Evolutionary conservation across 2,888 invertebrate species (phyloP), one percentile per base, ranked within the genome.

Genomic region (Exocentrus adspersus): DNA sequence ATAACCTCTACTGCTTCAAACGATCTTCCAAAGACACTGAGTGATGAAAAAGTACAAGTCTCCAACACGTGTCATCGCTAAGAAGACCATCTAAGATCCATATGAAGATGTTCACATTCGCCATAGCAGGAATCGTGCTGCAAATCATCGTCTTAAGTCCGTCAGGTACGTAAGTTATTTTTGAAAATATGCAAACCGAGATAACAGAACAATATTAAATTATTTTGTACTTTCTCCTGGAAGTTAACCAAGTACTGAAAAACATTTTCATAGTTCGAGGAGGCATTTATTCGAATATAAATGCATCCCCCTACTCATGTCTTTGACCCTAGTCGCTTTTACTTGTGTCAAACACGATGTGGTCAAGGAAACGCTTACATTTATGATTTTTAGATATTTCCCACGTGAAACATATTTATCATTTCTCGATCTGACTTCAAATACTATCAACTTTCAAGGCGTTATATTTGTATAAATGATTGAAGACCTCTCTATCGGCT

Each of bases 41-140:
- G 69, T 65, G 63, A 69, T 70, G 70, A 66, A 62, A 57, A 59
- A 59, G 12, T 64, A 62, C 20, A 67, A 70, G 46, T 61, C 52
- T 41, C 54, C 50, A 19, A 24, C 24, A 45, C 53, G 19, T 54
- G 24, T 60, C 52, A 41, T 37, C 50, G 48, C 16, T 24, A 21
- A 21, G 42, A 56, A 28, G 37, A 20, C 50, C 56, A 62, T 54
- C 41, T 67, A 62, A 70, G 41, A 41, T 14, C 5, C n/a, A 42
- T 51, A 6, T 69, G 68, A 77, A 72, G 65, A 80, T 80, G 80
- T 73, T 78, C 69, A 68, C 70, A 46, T 73, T 73, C 67, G 68
- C 71, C 17, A 67, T 74, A 56, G 69, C 74, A 42, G 78, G 73
- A 67, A 72, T 75, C 54, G 62, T 77, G 66, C 72, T 79, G 60